Conservation (phyloP, 2,888 invertebrate genomes). For the Argyresthia albistria region DNA sequence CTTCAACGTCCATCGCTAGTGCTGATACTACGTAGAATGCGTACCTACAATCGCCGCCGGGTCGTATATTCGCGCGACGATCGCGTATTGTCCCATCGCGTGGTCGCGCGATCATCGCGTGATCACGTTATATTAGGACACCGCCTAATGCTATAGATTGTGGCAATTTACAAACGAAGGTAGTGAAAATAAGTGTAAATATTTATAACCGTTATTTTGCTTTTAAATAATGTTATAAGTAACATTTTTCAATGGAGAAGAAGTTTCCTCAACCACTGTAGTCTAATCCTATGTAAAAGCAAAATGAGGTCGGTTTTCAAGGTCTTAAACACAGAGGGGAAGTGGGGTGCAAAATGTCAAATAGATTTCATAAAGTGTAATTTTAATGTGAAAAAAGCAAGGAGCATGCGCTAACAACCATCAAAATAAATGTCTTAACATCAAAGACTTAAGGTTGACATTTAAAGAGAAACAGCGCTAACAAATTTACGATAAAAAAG, state of each 20-base stretch:
- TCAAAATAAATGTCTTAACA: constrained; percentile 22
- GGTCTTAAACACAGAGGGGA: background rate
- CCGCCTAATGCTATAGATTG: no score
- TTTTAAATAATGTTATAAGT: no score
- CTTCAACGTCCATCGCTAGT: no score
- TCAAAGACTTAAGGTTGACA: constrained; percentile 1
- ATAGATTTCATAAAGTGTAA: background rate
- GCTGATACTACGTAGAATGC: no score
- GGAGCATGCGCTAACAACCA: constrained; percentile 67
- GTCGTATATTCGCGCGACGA: no score
- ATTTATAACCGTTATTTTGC: no score
- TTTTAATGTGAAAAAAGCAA: constrained; percentile 6
- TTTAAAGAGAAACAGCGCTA: background rate
- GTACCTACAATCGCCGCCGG: no score
- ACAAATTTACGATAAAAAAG: background rate
- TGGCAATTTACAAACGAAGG: no score
- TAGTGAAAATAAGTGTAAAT: no score
- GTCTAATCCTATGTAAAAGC: background rate
- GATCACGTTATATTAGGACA: no score
- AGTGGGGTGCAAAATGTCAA: constrained; percentile 3
- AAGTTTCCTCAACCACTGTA: background rate
- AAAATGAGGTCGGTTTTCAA: background rate
- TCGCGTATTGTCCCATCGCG: no score
- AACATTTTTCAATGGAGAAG: background rate
- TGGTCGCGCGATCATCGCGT: no score